Base-by-base conservation (phyloP, 2,888 invertebrate species). In the Smittia aterrima region DNA sequence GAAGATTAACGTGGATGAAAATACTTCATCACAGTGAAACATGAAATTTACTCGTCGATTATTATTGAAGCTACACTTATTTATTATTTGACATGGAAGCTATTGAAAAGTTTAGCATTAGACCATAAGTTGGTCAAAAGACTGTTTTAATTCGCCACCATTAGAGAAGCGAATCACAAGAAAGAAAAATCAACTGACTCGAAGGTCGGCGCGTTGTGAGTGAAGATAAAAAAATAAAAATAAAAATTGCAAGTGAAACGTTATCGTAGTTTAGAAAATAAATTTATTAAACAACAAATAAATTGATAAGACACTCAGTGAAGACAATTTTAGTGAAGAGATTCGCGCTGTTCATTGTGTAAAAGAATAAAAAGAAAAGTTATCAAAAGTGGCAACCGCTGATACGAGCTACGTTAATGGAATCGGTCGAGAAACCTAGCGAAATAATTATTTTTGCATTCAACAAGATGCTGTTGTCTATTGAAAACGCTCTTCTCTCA, bases 401-500 rank as follows among this genome's bases (percentile, higher is more conserved):
- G n/a, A 32, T 13, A 72, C 47, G 16, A 72, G 7, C 13, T 20
- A 6, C 16, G 32, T 73, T 58, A 38, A 74, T 66, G 74, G 74
- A 74, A 25, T 41, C 41, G 27, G 16, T 20, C 18, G 6, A 32
- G 13, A n/a, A 18, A 27, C 38, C 3, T 40, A 24, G 62, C 16
- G 66, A 66, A 66, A 41, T 66, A 40, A 74, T 74, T 13, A 32
- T 41, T 13, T 75, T 79, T 80, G 83, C 76, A 71, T 58, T 82
- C 77, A 82, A 82, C 83, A 87, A 89, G 82, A 90, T 90, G 90
- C 87, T 89, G 81, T 83, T 89, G 83, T 88, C 87, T 84, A 85
- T 89, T 79, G 88, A 90, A 82, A 90, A 90, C 84, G 88, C 89
- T 81, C 86, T 92, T 79, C 87, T 92, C 76, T 90, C 92, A 82